Evolutionary conservation across 1,140 invertebrate genomes (phyloP), one percentile per base, ranked within the genome.

Genomic region (Pseudomyrmex flavicornis): DNA sequence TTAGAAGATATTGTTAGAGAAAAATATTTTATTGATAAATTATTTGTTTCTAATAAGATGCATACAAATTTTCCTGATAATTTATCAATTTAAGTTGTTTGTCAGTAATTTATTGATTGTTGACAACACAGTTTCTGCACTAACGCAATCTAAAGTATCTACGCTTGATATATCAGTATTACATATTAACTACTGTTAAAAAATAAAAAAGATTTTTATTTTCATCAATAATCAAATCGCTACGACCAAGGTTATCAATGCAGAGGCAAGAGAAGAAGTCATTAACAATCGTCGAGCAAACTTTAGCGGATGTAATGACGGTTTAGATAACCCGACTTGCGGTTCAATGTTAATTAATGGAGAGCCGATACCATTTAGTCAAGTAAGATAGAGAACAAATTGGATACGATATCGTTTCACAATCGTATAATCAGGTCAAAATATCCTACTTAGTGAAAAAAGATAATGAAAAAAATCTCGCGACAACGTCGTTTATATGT

Each of bases 251-350:
- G 85, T 94, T 70, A 94, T 95, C 15, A 95, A 95, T 82, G 90
- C 90, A 2, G 92, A 94, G 79, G 93, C 94, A 0, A 90, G 72
- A 50, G 95, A 95, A 85, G 91, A 93, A 58, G 92, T 95, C 44
- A 88, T 93, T 20, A 95, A 94, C 86, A 94, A 95, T 76, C 89
- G 93, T 46, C 85, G 77, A 56, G 56, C 82, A 8, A 92, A 93
- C 85, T 95, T 91, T 73, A 93, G 88, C 5, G 94, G 94, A 1
- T 95, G 95, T 84, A 89, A 92, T 54, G 91, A 91, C 2, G 76
- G 83, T 8, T 62, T 59, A 8, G 77, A 90, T 7, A 90, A 91
- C 15, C 92, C 94, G 1, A 95, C 94, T 10, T 95, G 95, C 73
- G 93, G 93, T 4, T 62, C 86, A 58, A 88, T 93, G n/a, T 87